phyloP scores from a whole-genome alignment of 2,888 invertebrate genomes.

The Bombylius major region DNA sequence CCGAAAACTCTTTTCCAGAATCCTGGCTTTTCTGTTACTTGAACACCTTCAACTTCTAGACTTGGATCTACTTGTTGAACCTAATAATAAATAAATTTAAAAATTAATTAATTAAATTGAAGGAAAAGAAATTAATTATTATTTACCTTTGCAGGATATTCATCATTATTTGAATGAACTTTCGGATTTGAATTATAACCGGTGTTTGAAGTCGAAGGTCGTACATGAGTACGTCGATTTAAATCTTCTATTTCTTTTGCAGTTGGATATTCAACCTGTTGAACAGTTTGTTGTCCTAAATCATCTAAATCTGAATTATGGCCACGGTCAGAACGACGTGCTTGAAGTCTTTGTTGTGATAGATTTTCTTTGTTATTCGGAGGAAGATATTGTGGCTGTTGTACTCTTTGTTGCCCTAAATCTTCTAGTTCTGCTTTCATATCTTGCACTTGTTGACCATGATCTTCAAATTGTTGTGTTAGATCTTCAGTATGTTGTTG shows the following conservation, averaged over 20 bases:
- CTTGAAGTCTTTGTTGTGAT: too few relatives aligned
- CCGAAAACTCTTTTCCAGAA: conserved; percentile 22
- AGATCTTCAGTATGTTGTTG: conserved; percentile 12
- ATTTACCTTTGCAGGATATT: conserved; percentile 7
- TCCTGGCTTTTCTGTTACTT: conserved; percentile 18
- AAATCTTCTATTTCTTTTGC: neutral
- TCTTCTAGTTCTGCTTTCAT: conserved; percentile 14
- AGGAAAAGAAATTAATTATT: neutral
- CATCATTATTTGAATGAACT: neutral
- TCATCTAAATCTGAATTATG: neutral
- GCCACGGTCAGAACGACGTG: too few relatives aligned
- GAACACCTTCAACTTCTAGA: conserved; percentile 18
- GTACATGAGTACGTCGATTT: neutral
- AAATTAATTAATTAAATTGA: neutral
- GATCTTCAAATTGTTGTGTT: conserved; percentile 8
- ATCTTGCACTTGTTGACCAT: conserved; percentile 8
- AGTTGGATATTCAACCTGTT: neutral
- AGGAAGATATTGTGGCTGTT: neutral
- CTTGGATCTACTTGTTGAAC: conserved; percentile 11
- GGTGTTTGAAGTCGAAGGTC: neutral
- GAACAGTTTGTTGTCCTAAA: neutral
- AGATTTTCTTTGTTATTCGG: too few relatives aligned
- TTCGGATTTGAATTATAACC: neutral
- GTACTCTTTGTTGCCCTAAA: conserved; percentile 15
- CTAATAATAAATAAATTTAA: neutral